These are phyloP conservation scores for Marmota flaviventris DNA, from an alignment of 2,113 vertebrate genomes.

Conservation along the genomic window DNA sequence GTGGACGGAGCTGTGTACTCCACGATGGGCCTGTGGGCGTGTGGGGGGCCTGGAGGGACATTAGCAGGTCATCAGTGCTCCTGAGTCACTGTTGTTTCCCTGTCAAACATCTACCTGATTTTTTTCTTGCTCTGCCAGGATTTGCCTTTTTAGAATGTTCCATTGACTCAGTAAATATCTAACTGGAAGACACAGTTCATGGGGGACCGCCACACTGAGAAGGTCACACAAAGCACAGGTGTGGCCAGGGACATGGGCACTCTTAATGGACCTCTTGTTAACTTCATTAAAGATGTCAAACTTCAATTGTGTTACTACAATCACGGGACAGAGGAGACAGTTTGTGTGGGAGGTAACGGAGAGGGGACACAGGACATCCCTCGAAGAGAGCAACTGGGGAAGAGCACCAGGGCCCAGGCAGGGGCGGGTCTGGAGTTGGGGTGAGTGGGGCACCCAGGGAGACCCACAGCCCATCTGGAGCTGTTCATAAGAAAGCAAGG, in stretches of 20 bases:
- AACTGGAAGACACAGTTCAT: not conserved
- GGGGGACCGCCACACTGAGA: accelerated
- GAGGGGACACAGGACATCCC: accelerated
- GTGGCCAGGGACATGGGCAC: accelerated
- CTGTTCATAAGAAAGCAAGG: not conserved
- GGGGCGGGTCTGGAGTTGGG: too few species aligned
- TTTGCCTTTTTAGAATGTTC: not conserved
- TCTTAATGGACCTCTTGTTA: too few species aligned
- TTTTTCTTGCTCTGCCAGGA: not conserved
- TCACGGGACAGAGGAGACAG: not conserved
- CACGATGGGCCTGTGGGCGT: too few species aligned
- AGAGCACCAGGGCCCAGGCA: accelerated
- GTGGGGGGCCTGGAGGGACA: not conserved
- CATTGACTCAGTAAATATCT: not conserved
- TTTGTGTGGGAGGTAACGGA: not conserved
- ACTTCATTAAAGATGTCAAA: not conserved
- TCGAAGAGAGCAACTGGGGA: not conserved
- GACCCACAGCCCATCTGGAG: not conserved
- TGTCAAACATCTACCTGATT: not conserved
- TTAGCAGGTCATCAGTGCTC: not conserved
- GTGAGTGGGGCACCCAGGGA: accelerated
- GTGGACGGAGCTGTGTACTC: not conserved
- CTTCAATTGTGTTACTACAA: accelerated
- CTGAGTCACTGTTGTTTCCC: not conserved
- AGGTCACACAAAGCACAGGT: accelerated